Percentiles rank a stretch among this genome's conserved stretches.
phyloP scores from a whole-genome alignment of 2,113 vertebrate species.

The Actinemys pallida region DNA sequence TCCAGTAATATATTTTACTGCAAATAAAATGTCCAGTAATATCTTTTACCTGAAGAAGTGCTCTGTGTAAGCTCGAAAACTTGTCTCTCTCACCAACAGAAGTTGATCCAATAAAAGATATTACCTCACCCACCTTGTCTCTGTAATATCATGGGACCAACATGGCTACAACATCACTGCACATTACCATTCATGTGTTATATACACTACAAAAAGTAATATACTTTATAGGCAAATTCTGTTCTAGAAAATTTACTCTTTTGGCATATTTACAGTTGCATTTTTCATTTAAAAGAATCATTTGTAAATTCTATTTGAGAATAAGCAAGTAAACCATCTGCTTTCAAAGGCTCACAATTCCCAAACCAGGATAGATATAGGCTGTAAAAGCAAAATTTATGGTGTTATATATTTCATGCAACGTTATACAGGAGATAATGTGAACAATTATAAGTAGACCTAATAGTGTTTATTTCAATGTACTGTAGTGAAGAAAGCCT shows the following conservation, averaged over 20 bases:
- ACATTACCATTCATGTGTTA: neutral
- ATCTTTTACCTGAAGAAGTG: neutral
- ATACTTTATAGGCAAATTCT: constrained; percentile 47
- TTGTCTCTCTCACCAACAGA: neutral
- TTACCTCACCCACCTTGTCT: neutral
- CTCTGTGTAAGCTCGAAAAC: neutral
- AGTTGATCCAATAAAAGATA: neutral
- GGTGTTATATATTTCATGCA: constrained; percentile 27
- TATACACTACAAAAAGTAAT: neutral
- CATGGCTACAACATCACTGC: neutral
- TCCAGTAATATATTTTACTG: neutral
- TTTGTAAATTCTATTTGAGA: constrained; percentile 48
- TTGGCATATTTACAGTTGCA: neutral
- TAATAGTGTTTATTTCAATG: constrained; percentile 42
- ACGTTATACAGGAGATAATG: constrained; percentile 8
- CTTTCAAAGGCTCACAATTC: constrained; percentile 43
- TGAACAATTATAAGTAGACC: constrained; percentile 62
- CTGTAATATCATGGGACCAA: neutral
- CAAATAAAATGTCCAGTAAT: no score
- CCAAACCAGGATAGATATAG: constrained; percentile 10
- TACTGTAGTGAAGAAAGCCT: constrained; percentile 30
- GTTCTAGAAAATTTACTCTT: constrained; percentile 8
- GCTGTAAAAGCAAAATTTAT: neutral
- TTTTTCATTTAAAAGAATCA: no score
- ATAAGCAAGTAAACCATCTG: constrained; percentile 54